These are phyloP conservation scores for Alaudala cheleensis DNA, from an alignment of 2,113 vertebrate species.

Conservation along the genomic window DNA sequence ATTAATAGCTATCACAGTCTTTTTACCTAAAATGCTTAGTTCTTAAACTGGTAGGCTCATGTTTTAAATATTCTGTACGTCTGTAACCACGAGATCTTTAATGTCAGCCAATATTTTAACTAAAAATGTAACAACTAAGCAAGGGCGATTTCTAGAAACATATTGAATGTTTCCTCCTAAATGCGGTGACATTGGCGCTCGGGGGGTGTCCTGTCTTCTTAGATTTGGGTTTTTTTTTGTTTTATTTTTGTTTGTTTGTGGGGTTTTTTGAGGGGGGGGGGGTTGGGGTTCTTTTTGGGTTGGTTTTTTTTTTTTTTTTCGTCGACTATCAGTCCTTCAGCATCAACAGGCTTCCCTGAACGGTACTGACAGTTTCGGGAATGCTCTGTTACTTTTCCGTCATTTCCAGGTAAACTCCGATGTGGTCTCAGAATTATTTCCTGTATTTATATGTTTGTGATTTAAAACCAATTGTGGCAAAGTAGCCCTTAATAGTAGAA, in stretches of 20 bases:
- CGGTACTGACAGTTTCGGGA: not conserved
- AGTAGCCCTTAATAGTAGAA: not conserved
- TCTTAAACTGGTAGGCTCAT: not conserved
- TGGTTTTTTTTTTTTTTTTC: no score
- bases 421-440: not conserved
- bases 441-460: not conserved
- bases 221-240: no score
- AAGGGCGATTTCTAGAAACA: not conserved
- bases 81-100: not conserved
- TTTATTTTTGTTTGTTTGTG: no score
- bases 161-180: not conserved
- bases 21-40: not conserved
- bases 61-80: fast-evolving
- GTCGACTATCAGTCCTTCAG: not conserved
- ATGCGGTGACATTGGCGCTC: not conserved
- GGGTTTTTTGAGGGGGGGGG: no score
- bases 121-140: not conserved
- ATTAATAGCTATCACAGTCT: not conserved
- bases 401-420: not conserved
- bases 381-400: not conserved
- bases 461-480: not conserved
- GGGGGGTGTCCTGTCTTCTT: not conserved
- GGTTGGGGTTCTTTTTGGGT: no score
- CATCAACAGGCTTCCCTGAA: not conserved
- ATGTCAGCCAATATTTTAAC: not conserved